Conservation (phyloP, 2,888 invertebrate genomes). For the Drosophila falleni region DNA sequence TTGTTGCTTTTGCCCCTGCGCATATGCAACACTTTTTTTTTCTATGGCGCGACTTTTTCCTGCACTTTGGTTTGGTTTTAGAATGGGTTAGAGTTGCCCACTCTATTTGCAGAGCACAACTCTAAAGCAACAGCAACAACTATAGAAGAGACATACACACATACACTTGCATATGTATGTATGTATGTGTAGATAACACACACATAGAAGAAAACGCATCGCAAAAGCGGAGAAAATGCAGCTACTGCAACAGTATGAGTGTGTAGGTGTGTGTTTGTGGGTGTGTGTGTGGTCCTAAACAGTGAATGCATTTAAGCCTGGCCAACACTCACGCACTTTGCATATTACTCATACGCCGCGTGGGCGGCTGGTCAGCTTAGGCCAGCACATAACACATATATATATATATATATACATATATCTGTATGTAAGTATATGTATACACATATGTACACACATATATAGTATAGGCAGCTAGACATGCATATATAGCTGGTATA, state of each 20-base stretch:
- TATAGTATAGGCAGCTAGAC: conserved; percentile 1
- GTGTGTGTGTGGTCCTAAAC: conserved; percentile 46
- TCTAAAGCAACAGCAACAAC: conserved; percentile 36
- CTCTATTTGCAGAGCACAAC: conserved; percentile 3
- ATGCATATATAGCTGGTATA: conserved; percentile 23
- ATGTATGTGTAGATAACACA: not conserved
- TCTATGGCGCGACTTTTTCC: conserved; percentile 14
- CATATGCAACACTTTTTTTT: conserved; percentile 64
- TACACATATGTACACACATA: conserved; percentile 14
- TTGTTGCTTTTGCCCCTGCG: conserved; percentile 57
- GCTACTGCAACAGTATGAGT: conserved; percentile 1
- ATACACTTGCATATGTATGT: not conserved
- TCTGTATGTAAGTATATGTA: not conserved
- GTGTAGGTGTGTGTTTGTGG: conserved; percentile 1
- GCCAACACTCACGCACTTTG: conserved; percentile 61
- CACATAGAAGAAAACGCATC: conserved; percentile 41
- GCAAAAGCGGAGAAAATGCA: conserved; percentile 67
- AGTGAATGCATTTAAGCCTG: conserved; percentile 59
- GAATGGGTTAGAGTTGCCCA: conserved; percentile 24
- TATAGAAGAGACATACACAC: conserved; percentile 15
- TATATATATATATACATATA: not conserved
- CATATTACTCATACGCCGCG: conserved; percentile 70
- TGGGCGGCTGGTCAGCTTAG: conserved; percentile 54
- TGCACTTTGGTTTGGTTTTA: conserved; percentile 1
- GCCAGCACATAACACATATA: conserved; percentile 24